Base-by-base conservation (phyloP, 2,888 invertebrate species). In the Sturmia bella region DNA sequence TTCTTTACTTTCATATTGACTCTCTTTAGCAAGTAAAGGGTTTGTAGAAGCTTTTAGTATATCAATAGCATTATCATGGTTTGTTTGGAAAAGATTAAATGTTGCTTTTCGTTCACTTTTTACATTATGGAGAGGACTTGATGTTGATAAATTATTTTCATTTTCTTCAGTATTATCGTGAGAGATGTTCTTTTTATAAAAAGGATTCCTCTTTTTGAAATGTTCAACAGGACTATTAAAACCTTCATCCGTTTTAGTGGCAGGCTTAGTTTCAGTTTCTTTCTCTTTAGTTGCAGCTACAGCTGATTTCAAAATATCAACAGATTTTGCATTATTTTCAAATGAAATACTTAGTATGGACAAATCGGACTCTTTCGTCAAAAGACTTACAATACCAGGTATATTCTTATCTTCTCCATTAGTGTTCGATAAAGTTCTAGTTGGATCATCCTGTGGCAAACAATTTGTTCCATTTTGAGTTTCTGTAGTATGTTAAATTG, bases 221-320 rank as follows among this genome's bases (percentile, higher is more conserved):
- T 27, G 3, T 27, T 27, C 6, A 27, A 6, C 11, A 9, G 27
- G 3, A 6, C 7, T 0, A 17, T 19, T 5, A 12, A 11, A 12
- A 13, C 21, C 15, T 32, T 1, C 32, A 32, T 32, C 39, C 39
- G 1, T 39, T 12, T 12, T 15, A 12, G 11, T 0, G 0, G n/a
- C 50, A 5, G 9, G 1, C 17, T 13, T 45, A 15, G 11, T 43
- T 15, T 2, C 24, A 11, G 9, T 4, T 24, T 1, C 4, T 3
- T 0, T 9, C 3, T 9, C 6, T 15, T 3, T 1, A 5, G 0
- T 9, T 6, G 9, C n/a, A 5, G 0, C 4, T 4, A 5, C 11
- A 3, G 19, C 37, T 13, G n/a, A 37, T 15, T 66, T 66, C 12
- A 66, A 15, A 21, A 52, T 19, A 19, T 52, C 21, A 0, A 66